Evolutionary conservation across 1,140 invertebrate species (phyloP), one percentile per base, ranked within the genome.

Genomic region (Drosophila nikananu): DNA sequence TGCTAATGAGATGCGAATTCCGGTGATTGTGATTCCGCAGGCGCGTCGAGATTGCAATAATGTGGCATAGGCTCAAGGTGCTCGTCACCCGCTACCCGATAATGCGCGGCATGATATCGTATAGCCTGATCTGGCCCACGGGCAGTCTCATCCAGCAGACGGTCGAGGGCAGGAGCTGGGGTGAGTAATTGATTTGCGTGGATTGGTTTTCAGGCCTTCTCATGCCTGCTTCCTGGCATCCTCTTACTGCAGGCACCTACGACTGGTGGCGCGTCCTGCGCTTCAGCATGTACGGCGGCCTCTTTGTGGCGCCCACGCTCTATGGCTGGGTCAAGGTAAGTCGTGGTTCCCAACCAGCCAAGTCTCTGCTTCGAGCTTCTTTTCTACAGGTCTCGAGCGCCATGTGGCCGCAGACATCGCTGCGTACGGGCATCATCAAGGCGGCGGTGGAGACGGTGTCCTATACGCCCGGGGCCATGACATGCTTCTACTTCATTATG

Each of bases 401-500:
- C 44, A 92, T 96, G 73, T 96, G 95, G 94, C 96, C 96, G 13
- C 94, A 94, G 59, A 94, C 94, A 49, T 94, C 95, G 54, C 72
- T 97, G 3, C 94, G 93, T 80, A 95, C 95, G 67, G 95, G 95
- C 9, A 84, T 96, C 19, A 94, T 94, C n/a, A 97, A 97, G 93
- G 96, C 96, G 49, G 92, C 96, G 21, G 94, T 97, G 51, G 97
- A 98, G 94, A 96, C 97, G 93, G 93, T 97, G 15, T 95, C 96
- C 1, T 98, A 98, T 86, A 95, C 96, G 10, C 97, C 97, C 48
- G 94, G 95, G 70, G 97, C 97, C 41, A 96, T 97, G 95, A 94
- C 94, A 63, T 97, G 96, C 81, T 98, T 97, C 86, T 97, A 96
- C 90, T 96, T 97, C 93, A 95, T 95, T 17, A 97, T 97, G 95